Evolutionary conservation across 2,888 invertebrate genomes (phyloP), one percentile per base, ranked within the genome.

Genomic region (Heliconius cydno): DNA sequence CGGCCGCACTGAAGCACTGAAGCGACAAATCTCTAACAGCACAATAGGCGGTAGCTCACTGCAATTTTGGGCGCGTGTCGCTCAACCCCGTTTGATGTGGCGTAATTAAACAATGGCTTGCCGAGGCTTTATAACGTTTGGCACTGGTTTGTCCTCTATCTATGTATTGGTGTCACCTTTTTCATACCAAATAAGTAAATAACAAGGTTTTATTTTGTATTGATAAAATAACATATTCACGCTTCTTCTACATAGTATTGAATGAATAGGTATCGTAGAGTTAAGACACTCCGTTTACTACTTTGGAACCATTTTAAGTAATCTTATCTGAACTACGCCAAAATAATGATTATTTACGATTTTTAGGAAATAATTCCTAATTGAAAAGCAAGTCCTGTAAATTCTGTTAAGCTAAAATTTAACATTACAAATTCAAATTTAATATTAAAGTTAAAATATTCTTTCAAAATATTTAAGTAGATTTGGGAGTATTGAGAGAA

Each of bases 51-150:
- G 63, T 28, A 19, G 74, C 57, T 57, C 25, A 12, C 28, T 75
- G 75, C 75, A 75, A 75, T 75, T 75, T 75, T 75, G 75, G 74
- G 81, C 82, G 83, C 78, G 87, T 84, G 76, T 76, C 79, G 76
- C 78, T 85, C 84, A 80, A 77, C 84, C 83, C 83, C 83, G 86
- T 88, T 87, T 87, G 87, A 87, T 87, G 85, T 86, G 84, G 84
- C 82, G 81, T 84, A 84, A 85, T 87, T 86, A 86, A 82, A 77
- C 66, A 80, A 80, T 82, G 82, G 80, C 83, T 84, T 67, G 60
- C 19, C 46, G 41, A 38, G 30, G n/a, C 52, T 65, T 46, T 71
- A 71, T 30, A 65, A 30, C 30, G 30, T 71, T 52, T 77, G 25
- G 28, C 41, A 13, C 57, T 57, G 28, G 22, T 73, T 34, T 73